Evolutionary conservation across 2,113 vertebrate species (phyloP).

Genomic region (Gymnogyps californianus): DNA sequence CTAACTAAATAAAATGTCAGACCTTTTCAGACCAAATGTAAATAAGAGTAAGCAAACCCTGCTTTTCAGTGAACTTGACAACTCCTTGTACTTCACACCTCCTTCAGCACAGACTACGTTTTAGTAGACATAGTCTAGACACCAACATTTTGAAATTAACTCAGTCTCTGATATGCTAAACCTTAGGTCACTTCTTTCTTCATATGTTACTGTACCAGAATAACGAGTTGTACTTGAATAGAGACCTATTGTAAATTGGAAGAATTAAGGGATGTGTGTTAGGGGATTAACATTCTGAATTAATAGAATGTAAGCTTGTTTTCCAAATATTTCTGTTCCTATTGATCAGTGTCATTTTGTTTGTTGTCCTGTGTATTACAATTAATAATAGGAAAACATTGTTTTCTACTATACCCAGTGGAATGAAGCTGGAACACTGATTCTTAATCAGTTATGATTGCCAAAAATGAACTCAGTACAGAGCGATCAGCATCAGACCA

Average conservation of each 20-base stretch:
- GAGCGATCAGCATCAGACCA: background rate
- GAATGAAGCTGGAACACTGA: background rate
- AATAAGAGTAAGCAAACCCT: background rate
- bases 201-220: background rate
- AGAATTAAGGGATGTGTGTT: background rate
- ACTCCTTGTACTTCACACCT: background rate
- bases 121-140: background rate
- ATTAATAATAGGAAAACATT: background rate
- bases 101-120: background rate
- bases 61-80: background rate
- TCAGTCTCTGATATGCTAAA: background rate
- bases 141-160: background rate
- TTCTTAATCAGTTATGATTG: background rate
- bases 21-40: background rate
- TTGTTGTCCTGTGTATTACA: background rate
- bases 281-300: background rate
- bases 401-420: background rate
- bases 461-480: background rate
- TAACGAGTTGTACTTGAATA: background rate
- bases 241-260: background rate
- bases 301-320: background rate
- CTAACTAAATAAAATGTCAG: background rate
- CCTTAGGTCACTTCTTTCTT: background rate
- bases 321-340: background rate
- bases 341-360: background rate